Evolutionary conservation across 2,888 invertebrate genomes (phyloP), one percentile per base, ranked within the genome.

Genomic region (Trichogramma evanescens): DNA sequence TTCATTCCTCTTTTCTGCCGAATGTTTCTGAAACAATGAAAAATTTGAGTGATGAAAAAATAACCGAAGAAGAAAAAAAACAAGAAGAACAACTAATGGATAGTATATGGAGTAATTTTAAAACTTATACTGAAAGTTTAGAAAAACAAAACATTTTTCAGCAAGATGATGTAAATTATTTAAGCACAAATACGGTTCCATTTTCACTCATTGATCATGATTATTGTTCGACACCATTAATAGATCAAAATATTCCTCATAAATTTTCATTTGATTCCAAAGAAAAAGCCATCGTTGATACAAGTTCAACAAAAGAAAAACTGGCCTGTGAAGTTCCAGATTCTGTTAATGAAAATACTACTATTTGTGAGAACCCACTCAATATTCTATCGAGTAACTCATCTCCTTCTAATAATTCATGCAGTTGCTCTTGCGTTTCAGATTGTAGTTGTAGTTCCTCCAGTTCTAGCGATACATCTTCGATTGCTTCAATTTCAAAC

Each of bases 391-490:
- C 89, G 0, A 89, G 88, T 71, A 86, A 86, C 68, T 89, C 89
- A 26, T 89, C 89, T 65, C 89, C 88, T 67, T 88, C 87, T 68
- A 88, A 88, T 64, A 86, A 84, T 67, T 88, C 90, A 1, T 83
- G 82, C 1, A 89, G 88, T 71, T 91, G 91, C 71, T 88, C 89
- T 0, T 91, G 92, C 72, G 89, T 89, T 4, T 87, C 89, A 1
- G 91, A 91, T 72, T 92, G 92, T 71, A 91, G 90, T 65, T 92
- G 92, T 73, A 87, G 87, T 54, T 86, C 86, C 57, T 87, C 77
- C 6, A 82, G 81, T 62, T 81, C 86, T 9, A 86, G 85, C 43
- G 80, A 79, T 46, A 83, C 8, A 43, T n/a, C 26, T 26, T 26
- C 26, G 26, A 26, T 26, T 26, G 26, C 26, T 26, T 26, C 26